Base-by-base conservation (phyloP, 2,888 invertebrate species). In the Chymomyza fuscimana region DNA sequence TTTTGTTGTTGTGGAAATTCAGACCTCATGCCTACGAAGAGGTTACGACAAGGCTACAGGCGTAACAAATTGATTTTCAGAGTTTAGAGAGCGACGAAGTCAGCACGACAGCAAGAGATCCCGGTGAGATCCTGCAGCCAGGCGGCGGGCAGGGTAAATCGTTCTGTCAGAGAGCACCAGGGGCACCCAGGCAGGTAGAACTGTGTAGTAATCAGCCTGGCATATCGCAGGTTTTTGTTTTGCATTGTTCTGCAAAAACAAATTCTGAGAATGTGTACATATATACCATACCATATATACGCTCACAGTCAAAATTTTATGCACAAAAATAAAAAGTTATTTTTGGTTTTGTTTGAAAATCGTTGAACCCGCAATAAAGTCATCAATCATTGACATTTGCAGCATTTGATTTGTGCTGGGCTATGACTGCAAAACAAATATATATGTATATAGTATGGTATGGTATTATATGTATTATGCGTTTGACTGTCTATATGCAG, bases 301-400 rank as follows among this genome's bases (percentile, higher is more conserved):
- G 71, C 73, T 73, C 79, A 16, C 60, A 79, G 80, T 77, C 78
- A 79, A 86, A 80, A 82, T 86, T 79, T 83, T 79, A 82, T 79
- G 86, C 75, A 81, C 86, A 86, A 86, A 80, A 68, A 76, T 69
- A 76, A 83, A 83, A 83, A 83, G 87, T 83, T 87, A 83, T 83
- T 86, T 75, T 51, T 51, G 62, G 69, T 80, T 84, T 85, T 81
- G 82, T 79, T 79, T 81, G 78, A 86, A 87, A 85, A 85, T 80
- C 88, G 79, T 86, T 85, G 87, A 85, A 87, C 85, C 86, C 86
- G 81, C 88, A 88, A 88, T 89, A 89, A 89, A 89, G 87, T 81
- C 87, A 88, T 88, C 87, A 88, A 88, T 88, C 87, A 88, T 88
- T 89, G 89, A 88, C 86, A 87, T 87, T 87, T 87, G 85, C 78